These are phyloP conservation scores for Stomatorhinus ivindoensis DNA, from an alignment of 2,113 vertebrate species.

Conservation along the genomic window DNA sequence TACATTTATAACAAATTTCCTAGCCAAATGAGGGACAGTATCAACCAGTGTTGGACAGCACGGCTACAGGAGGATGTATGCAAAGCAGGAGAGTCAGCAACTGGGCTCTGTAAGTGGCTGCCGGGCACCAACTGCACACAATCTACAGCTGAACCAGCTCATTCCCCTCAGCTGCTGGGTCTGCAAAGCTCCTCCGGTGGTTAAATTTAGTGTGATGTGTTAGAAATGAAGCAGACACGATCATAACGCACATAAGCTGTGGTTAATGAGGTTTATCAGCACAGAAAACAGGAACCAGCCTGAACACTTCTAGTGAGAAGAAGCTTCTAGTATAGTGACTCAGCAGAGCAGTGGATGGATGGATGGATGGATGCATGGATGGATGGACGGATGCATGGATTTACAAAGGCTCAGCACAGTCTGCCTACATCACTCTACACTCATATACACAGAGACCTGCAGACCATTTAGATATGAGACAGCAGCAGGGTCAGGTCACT, in stretches of 20 bases:
- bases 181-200: neutral
- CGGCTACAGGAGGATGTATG: conserved; percentile 42
- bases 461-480: neutral
- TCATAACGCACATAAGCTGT: neutral
- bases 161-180: neutral
- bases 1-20: conserved; percentile 46
- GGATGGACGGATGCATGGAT: neutral
- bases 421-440: neutral
- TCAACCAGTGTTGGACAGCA: conserved; percentile 24
- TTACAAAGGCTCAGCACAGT: neutral
- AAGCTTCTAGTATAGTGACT: neutral
- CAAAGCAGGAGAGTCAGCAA: conserved; percentile 42
- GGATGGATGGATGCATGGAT: neutral
- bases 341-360: neutral
- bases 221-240: neutral
- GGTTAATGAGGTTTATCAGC: neutral
- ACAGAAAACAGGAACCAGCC: neutral
- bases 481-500: neutral
- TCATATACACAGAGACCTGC: neutral
- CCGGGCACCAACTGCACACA: neutral
- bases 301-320: neutral
- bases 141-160: neutral
- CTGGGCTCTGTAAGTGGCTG: neutral
- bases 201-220: neutral
- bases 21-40: conserved; percentile 54